Evolutionary conservation across 2,113 vertebrate species (phyloP).

Genomic region (Callipepla californica): DNA sequence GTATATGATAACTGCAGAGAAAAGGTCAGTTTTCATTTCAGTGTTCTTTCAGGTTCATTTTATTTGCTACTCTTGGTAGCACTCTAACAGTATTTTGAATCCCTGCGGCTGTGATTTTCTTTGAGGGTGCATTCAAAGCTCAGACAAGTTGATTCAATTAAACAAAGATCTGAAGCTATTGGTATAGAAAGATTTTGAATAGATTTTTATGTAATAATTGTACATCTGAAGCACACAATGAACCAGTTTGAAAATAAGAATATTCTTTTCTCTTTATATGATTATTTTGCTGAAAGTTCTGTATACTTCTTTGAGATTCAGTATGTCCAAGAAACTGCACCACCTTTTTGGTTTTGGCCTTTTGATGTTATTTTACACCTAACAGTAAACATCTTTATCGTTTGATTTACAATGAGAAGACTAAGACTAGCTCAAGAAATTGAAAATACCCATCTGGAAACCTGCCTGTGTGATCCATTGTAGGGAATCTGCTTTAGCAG

Average conservation of each 20-base stretch:
- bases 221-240: constrained; percentile 21
- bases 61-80: constrained; percentile 34
- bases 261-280: not conserved
- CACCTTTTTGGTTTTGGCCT: not conserved
- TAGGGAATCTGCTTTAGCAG: no score
- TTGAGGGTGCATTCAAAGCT: constrained; percentile 49
- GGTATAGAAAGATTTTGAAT: constrained; percentile 12
- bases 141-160: constrained; percentile 43
- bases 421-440: not conserved
- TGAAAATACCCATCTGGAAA: not conserved
- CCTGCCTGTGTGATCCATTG: no score
- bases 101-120: constrained; percentile 32
- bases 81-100: constrained; percentile 33
- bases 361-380: not conserved
- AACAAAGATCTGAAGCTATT: constrained; percentile 45
- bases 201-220: constrained; percentile 51
- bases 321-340: not conserved
- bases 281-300: constrained; percentile 6
- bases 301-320: not conserved
- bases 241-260: not conserved
- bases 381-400: not conserved
- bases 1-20: not conserved
- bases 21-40: constrained; percentile 34
- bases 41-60: constrained; percentile 26
- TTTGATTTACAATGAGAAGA: not conserved